Evolutionary conservation across 2,888 invertebrate genomes (phyloP).

Genomic region (Abrostola tripartita): DNA sequence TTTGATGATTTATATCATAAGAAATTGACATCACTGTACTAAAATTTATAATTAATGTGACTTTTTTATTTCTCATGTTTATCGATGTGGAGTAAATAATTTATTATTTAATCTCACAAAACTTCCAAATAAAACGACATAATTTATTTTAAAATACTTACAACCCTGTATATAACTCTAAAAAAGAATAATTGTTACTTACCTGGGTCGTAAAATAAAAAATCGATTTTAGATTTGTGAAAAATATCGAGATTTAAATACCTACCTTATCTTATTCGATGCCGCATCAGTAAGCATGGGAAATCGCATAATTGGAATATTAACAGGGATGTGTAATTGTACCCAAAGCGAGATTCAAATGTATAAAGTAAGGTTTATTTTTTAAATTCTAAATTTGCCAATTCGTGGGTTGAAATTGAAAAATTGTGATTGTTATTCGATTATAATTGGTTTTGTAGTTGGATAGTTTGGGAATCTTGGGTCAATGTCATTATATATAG

Average conservation of each 20-base stretch:
- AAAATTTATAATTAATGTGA: constrained; percentile 31
- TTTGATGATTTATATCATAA: constrained; percentile 20
- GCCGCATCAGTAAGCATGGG: constrained; percentile 22
- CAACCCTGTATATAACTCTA: too few species aligned
- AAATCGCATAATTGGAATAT: constrained; percentile 29
- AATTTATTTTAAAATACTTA: too few species aligned
- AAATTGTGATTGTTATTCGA: constrained; percentile 26
- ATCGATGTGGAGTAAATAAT: constrained; percentile 4
- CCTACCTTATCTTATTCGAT: background rate
- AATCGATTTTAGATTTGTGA: background rate
- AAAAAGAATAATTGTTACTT: too few species aligned
- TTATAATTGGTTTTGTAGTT: constrained; percentile 39
- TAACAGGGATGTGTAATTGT: constrained; percentile 44
- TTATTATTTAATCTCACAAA: too few species aligned
- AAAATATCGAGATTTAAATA: background rate
- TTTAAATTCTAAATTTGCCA: constrained; percentile 33
- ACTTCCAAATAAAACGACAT: too few species aligned
- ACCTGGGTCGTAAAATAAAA: background rate
- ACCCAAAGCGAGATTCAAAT: constrained; percentile 52
- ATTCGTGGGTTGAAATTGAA: constrained; percentile 10
- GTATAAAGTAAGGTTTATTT: constrained; percentile 40
- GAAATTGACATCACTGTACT: constrained; percentile 34
- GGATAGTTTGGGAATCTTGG: constrained; percentile 55
- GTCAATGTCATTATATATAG: constrained; percentile 63
- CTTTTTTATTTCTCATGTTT: constrained; percentile 20